Percentiles rank a stretch among this genome's conserved stretches.
phyloP scores from a whole-genome alignment of 2,888 invertebrate genomes.

The Melinaea marsaeus region DNA sequence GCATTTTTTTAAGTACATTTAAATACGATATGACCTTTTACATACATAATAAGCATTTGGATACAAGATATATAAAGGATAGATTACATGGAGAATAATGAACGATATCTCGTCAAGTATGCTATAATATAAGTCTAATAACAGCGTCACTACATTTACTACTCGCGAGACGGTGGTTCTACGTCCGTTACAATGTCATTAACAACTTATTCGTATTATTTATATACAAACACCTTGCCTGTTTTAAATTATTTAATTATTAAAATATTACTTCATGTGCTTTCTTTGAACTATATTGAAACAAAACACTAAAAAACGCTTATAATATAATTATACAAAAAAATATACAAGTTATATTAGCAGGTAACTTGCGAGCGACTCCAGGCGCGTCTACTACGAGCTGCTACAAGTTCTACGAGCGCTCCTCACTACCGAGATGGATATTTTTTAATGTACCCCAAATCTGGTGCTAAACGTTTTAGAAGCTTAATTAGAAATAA shows the following conservation, averaged over 20 bases:
- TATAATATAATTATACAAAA: conserved; percentile 9
- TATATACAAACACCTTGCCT: conserved; percentile 19
- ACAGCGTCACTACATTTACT: not conserved
- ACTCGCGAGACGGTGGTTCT: conserved; percentile 10
- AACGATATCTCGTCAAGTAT: no score
- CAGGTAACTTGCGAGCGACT: conserved; percentile 11
- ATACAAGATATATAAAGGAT: not conserved
- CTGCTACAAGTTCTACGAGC: not conserved
- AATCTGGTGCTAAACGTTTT: no score
- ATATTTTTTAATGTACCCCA: no score
- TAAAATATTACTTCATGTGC: not conserved
- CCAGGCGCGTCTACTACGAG: not conserved
- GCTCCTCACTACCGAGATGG: no score
- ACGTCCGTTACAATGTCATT: conserved; percentile 11
- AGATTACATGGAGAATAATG: not conserved
- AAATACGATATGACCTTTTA: conserved; percentile 2
- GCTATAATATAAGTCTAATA: not conserved
- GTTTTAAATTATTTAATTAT: not conserved
- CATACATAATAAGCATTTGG: not conserved
- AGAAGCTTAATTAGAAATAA: no score
- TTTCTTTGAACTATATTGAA: conserved; percentile 8
- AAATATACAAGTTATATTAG: conserved; percentile 12
- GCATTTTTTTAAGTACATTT: not conserved
- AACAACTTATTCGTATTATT: conserved; percentile 17
- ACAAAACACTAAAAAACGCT: conserved; percentile 4